These are phyloP conservation scores for Hydropsyche tenuis DNA, from an alignment of 1,140 invertebrate genomes.

Conservation along the genomic window DNA sequence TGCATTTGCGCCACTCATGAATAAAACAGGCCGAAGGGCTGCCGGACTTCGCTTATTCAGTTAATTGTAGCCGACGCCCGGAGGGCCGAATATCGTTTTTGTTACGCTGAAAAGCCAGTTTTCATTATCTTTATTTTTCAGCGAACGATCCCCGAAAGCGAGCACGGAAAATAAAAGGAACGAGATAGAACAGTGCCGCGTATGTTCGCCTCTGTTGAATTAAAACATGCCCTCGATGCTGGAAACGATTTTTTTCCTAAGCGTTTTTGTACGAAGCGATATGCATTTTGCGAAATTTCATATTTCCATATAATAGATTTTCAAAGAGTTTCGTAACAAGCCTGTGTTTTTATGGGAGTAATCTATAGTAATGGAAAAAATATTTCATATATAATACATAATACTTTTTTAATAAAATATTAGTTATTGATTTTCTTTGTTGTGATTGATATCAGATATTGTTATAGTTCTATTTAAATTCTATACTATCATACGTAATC, in stretches of 20 bases:
- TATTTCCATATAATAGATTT: too few relatives aligned
- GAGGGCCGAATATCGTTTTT: constrained; percentile 5
- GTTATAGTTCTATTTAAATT: too few relatives aligned
- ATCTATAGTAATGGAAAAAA: too few relatives aligned
- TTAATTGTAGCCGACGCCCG: constrained; percentile 27
- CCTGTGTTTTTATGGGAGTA: too few relatives aligned
- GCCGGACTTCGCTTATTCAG: constrained; percentile 19
- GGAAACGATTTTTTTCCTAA: neutral
- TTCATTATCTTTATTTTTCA: constrained; percentile 17
- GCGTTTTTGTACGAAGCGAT: too few relatives aligned
- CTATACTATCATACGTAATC: too few relatives aligned
- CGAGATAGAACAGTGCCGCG: neutral
- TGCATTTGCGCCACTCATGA: neutral
- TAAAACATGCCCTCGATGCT: neutral
- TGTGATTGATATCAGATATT: too few relatives aligned
- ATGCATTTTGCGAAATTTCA: too few relatives aligned
- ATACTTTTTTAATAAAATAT: too few relatives aligned
- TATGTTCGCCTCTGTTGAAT: neutral
- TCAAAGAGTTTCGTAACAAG: too few relatives aligned
- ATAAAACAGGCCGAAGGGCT: constrained; percentile 17
- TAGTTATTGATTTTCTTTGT: too few relatives aligned
- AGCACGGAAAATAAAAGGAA: neutral
- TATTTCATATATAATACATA: too few relatives aligned
- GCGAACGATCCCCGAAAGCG: constrained; percentile 5
- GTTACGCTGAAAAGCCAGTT: constrained; percentile 7